A percentile compares a stretch with the other conserved stretches of the same genome.
Conservation (phyloP, 2,113 vertebrate genomes). For the Herpailurus yagouaroundi region DNA sequence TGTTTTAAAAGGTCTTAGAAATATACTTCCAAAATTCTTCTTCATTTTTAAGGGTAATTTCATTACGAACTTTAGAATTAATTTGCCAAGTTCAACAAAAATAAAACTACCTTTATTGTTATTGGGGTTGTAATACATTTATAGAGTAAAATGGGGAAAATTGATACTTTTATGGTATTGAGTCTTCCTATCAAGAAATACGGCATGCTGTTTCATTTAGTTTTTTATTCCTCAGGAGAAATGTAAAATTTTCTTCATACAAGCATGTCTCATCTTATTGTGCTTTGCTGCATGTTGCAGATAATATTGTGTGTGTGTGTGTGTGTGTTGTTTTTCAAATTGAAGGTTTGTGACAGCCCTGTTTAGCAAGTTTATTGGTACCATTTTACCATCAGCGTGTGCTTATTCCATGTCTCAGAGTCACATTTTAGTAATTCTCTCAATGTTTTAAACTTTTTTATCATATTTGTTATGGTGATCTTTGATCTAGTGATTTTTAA, state of each 20-base stretch:
- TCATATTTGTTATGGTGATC: neutral
- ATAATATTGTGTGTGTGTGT: too few species aligned
- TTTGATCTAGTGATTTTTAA: neutral
- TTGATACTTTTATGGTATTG: neutral
- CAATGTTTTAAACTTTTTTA: neutral
- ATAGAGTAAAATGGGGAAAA: neutral
- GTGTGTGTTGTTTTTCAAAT: neutral
- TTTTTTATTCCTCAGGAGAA: neutral
- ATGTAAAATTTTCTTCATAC: neutral
- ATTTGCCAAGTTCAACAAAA: neutral
- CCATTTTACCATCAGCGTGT: neutral
- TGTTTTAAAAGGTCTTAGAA: neutral
- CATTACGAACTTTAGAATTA: neutral
- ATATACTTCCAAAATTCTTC: constrained; percentile 1
- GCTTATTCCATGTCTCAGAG: neutral
- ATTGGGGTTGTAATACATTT: neutral
- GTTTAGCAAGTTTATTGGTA: neutral
- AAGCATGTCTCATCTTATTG: neutral
- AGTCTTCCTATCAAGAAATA: neutral
- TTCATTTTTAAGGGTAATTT: neutral
- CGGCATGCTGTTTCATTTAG: neutral
- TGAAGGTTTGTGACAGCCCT: neutral
- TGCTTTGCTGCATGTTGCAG: neutral
- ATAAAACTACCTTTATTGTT: neutral
- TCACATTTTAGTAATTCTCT: neutral